Conservation (phyloP, 2,797 vertebrate species). For the Phataginus tetradactyla region DNA sequence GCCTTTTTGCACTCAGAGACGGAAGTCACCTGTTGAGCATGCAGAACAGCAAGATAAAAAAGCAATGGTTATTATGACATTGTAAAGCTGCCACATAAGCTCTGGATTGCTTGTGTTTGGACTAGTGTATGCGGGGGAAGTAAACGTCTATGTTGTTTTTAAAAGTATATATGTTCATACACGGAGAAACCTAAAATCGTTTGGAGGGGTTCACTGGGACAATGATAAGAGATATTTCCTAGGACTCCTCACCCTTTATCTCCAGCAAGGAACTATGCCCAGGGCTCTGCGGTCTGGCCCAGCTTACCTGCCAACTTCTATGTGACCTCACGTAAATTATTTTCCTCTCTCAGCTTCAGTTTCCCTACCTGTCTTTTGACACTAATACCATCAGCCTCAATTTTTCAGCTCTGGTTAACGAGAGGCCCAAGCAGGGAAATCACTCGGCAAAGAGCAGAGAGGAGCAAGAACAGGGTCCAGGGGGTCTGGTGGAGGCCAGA, state of each 20-base stretch:
- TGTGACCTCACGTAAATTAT: background rate
- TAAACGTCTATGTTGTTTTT: background rate
- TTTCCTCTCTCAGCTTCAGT: background rate
- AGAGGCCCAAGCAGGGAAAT: background rate
- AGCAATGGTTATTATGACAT: background rate
- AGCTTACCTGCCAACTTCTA: background rate
- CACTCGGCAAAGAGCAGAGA: background rate
- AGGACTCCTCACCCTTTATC: background rate
- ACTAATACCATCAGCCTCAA: background rate
- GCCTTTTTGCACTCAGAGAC: background rate
- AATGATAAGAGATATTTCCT: background rate
- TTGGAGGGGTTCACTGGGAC: background rate
- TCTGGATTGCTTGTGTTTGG: background rate
- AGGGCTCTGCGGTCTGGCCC: background rate
- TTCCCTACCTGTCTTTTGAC: background rate
- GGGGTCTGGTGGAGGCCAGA: background rate
- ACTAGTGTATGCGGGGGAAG: background rate
- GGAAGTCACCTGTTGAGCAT: background rate
- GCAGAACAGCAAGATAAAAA: background rate
- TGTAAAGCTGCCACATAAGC: rapidly evolving
- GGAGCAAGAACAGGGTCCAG: background rate
- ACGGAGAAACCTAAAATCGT: background rate
- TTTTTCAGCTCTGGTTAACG: background rate
- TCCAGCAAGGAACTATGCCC: background rate
- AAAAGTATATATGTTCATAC: background rate